A percentile compares a stretch with the other conserved stretches of the same genome.
These are phyloP conservation scores for Watsonalla cultraria DNA, from an alignment of 2,888 invertebrate species.

Conservation along the genomic window DNA sequence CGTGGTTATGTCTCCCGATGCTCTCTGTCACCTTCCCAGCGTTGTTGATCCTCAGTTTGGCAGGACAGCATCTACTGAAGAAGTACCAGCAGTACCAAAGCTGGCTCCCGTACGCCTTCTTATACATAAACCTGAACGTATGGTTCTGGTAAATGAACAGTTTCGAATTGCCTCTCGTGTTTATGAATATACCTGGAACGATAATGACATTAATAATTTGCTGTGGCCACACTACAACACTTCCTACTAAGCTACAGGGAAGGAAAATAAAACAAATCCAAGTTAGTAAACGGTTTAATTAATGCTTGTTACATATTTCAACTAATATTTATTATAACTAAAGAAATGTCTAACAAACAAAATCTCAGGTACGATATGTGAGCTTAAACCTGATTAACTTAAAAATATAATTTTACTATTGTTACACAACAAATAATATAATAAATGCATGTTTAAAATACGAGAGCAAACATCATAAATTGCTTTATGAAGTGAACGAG, in stretches of 20 bases:
- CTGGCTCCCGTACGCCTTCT: constrained; percentile 73
- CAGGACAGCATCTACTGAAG: constrained; percentile 72
- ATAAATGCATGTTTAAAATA: too few relatives aligned
- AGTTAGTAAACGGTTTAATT: constrained; percentile 7
- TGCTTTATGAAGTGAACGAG: too few relatives aligned
- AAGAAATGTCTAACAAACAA: too few relatives aligned
- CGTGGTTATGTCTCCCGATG: constrained; percentile 70
- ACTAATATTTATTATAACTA: neutral
- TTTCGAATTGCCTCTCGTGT: constrained; percentile 72
- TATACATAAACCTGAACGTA: constrained; percentile 74
- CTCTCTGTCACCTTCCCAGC: constrained; percentile 66
- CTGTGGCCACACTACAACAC: constrained; percentile 7
- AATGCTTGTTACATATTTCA: neutral
- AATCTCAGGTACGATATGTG: too few relatives aligned
- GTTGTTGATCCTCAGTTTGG: constrained; percentile 67
- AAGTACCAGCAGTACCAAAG: constrained; percentile 75
- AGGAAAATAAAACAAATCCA: constrained; percentile 37
- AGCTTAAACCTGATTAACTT: too few relatives aligned
- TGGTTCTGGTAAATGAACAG: constrained; percentile 73
- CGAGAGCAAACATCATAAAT: too few relatives aligned
- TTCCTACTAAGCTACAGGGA: constrained; percentile 15
- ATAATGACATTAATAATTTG: constrained; percentile 20
- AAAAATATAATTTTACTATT: too few relatives aligned
- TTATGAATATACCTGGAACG: constrained; percentile 72
- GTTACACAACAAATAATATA: too few relatives aligned